Percentiles rank a stretch among this genome's conserved stretches.
Conservation (phyloP, 2,113 vertebrate species). For the Acrocephalus arundinaceus region DNA sequence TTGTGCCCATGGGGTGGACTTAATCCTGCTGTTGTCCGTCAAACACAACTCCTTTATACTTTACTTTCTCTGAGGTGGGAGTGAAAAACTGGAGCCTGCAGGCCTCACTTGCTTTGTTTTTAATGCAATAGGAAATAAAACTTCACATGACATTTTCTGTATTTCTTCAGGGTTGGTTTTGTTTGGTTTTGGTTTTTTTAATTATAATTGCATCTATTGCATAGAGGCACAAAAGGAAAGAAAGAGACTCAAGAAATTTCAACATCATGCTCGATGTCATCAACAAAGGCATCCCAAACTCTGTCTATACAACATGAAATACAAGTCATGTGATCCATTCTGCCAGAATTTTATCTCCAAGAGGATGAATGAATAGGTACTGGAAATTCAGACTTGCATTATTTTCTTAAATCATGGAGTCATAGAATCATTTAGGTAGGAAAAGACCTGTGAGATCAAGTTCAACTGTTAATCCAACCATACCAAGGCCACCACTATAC, state of each 20-base stretch:
- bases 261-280: background rate
- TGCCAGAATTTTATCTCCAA: background rate
- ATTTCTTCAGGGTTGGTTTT: background rate
- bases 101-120: background rate
- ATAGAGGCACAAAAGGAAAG: background rate
- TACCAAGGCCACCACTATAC: background rate
- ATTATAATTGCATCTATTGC: background rate
- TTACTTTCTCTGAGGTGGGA: background rate
- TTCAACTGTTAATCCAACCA: background rate
- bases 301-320: background rate
- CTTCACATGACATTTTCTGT: background rate
- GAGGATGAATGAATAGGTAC: background rate
- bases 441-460: background rate
- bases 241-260: background rate
- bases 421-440: background rate
- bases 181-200: background rate
- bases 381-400: background rate
- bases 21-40: background rate
- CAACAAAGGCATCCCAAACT: background rate
- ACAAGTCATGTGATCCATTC: background rate
- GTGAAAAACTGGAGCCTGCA: background rate
- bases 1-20: background rate
- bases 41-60: background rate
- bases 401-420: background rate
- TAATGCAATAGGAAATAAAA: background rate